Evolutionary conservation across 2,113 vertebrate genomes (phyloP).

Genomic region (Panthera tigris): DNA sequence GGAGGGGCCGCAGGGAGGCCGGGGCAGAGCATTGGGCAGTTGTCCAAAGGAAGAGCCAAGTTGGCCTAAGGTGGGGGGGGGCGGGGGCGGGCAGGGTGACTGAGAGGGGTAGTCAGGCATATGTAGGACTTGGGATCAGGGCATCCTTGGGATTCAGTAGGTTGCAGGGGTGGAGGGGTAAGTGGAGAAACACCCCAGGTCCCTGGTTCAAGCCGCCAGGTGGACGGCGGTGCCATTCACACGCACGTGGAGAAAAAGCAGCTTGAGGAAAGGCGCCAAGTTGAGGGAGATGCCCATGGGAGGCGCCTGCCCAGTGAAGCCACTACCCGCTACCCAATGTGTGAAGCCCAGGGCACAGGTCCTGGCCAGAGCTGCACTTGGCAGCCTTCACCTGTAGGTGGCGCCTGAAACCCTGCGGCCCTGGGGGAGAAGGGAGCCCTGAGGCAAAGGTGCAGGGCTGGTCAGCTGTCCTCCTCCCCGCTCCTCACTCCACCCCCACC

Average conservation of each 20-base stretch:
- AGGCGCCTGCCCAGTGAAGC: neutral
- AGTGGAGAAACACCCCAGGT: neutral
- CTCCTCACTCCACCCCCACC: too few relatives aligned
- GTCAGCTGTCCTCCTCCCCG: accelerated
- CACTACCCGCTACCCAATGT: neutral
- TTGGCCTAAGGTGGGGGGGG: neutral
- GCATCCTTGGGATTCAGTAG: neutral
- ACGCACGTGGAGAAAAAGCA: accelerated
- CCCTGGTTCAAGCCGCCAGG: neutral
- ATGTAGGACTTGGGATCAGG: neutral
- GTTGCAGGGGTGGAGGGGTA: neutral
- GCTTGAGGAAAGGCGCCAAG: neutral
- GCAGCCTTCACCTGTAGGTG: neutral
- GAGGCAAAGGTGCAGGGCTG: neutral
- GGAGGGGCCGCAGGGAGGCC: neutral
- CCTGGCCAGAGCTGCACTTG: neutral
- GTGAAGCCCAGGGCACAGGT: neutral
- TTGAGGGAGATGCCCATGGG: neutral
- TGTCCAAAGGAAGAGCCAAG: neutral
- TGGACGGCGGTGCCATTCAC: neutral
- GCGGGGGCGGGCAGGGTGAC: neutral
- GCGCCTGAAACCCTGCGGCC: neutral
- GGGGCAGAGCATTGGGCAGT: accelerated
- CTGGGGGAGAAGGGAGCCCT: neutral
- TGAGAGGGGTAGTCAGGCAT: neutral